Evolutionary conservation across 2,797 vertebrate genomes (phyloP), one percentile per base, ranked within the genome.

Genomic region (Cynodonichthys magdalenae): DNA sequence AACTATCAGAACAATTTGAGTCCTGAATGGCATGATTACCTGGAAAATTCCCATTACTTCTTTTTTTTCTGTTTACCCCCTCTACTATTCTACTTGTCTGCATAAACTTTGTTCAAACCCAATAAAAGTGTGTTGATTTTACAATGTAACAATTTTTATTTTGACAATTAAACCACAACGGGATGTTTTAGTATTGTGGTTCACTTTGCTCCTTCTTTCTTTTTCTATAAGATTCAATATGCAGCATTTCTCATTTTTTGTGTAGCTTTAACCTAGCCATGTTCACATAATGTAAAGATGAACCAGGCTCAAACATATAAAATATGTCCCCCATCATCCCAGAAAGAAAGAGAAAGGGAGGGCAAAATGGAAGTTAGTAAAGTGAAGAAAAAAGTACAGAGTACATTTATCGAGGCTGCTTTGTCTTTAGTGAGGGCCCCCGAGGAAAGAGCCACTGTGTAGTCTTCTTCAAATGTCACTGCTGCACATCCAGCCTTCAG

Each of bases 391-490:
- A 34, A 51, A 27, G 6, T 42, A 53, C 46, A 39, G 18, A 61
- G 56, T 56, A 42, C 49, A 77, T 75, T 65, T 44, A 54, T 69
- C 28, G 50, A 20, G 62, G 57, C 63, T 60, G 34, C 73, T 71
- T 74, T 81, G 64, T 74, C 39, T 84, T 71, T 28, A 41, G 52
- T 55, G 66, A 53, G 47, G 36, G n/a, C 49, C 68, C 81, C 61
- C 0, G 39, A 75, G 74, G 74, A 79, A 12, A 60, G 17, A 41
- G 56, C 45, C 50, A 53, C 60, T 60, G 66, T 28, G 29, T 69
- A 69, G 49, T 65, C 48, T 59, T 74, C 47, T 81, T 48, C 55
- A 83, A 85, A 85, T 87, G 80, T 77, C 78, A 70, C 31, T 19
- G 52, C 60, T 67, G 68, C 72, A 51, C 71, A 72, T 50, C 48